Evolutionary conservation across 1,140 invertebrate species (phyloP).

Genomic region (Contarinia nasturtii): DNA sequence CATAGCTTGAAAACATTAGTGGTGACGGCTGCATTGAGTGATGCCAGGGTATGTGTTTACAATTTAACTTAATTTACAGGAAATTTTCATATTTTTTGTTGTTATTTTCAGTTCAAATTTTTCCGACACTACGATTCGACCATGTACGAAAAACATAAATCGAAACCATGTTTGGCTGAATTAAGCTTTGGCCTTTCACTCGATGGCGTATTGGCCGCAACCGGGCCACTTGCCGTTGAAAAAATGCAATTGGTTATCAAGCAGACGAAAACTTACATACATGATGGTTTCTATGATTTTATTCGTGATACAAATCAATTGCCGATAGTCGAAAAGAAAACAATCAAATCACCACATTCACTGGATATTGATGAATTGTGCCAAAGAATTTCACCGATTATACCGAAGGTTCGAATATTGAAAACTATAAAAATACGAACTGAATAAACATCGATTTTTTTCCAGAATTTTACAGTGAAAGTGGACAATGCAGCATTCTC

Average conservation of each 20-base stretch:
- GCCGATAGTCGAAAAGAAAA: background rate
- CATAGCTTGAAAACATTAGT: slow-evolving; percentile 51
- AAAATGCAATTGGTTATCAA: slow-evolving; percentile 51
- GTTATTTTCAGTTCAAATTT: slow-evolving; percentile 18
- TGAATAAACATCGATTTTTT: slow-evolving; percentile 9
- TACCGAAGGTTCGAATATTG: slow-evolving; percentile 71
- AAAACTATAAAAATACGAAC: no score
- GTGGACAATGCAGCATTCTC: slow-evolving; percentile 46
- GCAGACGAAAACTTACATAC: slow-evolving; percentile 41
- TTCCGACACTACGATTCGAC: slow-evolving; percentile 20
- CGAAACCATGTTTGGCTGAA: slow-evolving; percentile 40
- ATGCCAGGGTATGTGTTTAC: slow-evolving; percentile 21
- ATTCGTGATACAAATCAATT: slow-evolving; percentile 26
- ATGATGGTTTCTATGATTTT: slow-evolving; percentile 43
- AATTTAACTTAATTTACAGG: background rate
- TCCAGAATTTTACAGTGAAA: slow-evolving; percentile 45
- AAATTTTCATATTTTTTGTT: background rate
- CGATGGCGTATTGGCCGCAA: slow-evolving; percentile 52
- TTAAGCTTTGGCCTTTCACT: slow-evolving; percentile 49
- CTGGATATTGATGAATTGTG: slow-evolving; percentile 23
- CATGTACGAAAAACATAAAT: slow-evolving; percentile 18
- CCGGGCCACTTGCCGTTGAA: slow-evolving; percentile 57
- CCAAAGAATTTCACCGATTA: slow-evolving; percentile 40
- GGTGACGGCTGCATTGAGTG: slow-evolving; percentile 43
- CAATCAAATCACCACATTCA: background rate